Evolutionary conservation across 2,797 vertebrate species (phyloP), one percentile per base, ranked within the genome.

Genomic region (Eleutherodactylus coqui): DNA sequence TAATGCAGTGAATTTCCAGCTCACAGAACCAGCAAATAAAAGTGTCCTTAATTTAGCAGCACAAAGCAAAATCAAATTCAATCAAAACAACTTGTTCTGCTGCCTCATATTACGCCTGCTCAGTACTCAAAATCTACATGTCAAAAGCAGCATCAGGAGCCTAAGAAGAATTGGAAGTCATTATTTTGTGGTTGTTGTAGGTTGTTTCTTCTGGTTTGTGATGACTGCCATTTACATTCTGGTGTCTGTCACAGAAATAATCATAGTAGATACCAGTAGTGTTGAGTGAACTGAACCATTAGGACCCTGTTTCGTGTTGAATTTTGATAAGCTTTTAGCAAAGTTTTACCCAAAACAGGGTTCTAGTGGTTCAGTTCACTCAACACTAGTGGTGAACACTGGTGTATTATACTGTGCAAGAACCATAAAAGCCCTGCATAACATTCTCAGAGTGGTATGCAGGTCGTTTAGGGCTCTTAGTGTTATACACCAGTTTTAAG

Each of bases 11-110:
- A 34, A 16, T 75, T 62, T 60, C 45, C 21, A 75, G 51, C 72
- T 62, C 38, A 49, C 19, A 62, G 72, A 38, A 64, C 55, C 72
- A 84, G 82, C 72, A 84, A 76, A 76, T 84, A 75, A 84, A 64
- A 62, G 34, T 58, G 69, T 8, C 38, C 27, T 43, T 75, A 83
- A 29, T 43, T 58, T 45, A 83, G 36, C 36, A 58, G 69, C 69
- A 75, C 51, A 73, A 38, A 58, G 69, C 45, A 27, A 82, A 53
- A 72, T 83, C 70, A 43, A 10, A 73, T 60, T 75, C 69, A 21
- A 82, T 43, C 69, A 72, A 82, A 51, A 49, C 62, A 81, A 45
- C 27, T 47, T 81, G 41, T 81, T 81, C 29, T 51, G 19, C 64
- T 36, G 47, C 47, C 62, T 67, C 47, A n/a, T 51, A 32, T 67